A percentile compares a stretch with the other conserved stretches of the same genome.
Conservation (phyloP, 2,888 invertebrate species). For the Apotomis capreana region DNA sequence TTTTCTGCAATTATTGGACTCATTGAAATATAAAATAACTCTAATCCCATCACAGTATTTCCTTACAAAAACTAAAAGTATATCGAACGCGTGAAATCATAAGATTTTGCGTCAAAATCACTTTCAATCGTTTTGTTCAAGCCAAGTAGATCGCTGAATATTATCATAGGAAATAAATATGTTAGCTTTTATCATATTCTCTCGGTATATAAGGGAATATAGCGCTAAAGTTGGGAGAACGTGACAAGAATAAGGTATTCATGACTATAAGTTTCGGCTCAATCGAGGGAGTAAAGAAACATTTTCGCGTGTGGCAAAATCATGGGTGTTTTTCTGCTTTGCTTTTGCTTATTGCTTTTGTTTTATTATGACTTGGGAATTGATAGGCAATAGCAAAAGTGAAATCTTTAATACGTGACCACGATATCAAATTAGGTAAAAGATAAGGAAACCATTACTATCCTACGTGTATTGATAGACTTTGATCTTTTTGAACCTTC, state of each 20-base stretch:
- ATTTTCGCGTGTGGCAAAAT: neutral
- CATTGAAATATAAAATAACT: too few relatives aligned
- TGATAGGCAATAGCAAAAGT: neutral
- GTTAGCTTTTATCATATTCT: neutral
- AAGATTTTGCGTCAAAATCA: too few relatives aligned
- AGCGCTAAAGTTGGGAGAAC: constrained; percentile 10
- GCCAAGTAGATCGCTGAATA: neutral
- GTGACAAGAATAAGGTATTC: constrained; percentile 13
- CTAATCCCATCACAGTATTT: too few relatives aligned
- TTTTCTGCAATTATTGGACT: too few relatives aligned
- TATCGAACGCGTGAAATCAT: too few relatives aligned
- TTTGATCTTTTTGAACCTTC: too few relatives aligned
- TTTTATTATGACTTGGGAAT: neutral
- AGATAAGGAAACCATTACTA: too few relatives aligned
- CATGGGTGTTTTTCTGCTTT: neutral
- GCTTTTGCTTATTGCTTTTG: neutral
- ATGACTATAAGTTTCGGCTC: constrained; percentile 12
- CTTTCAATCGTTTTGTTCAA: neutral
- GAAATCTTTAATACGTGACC: too few relatives aligned
- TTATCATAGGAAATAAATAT: constrained; percentile 15
- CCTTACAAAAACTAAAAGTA: too few relatives aligned
- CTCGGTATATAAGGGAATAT: neutral
- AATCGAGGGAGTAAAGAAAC: neutral
- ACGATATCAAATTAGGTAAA: too few relatives aligned
- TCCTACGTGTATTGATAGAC: too few relatives aligned